Conservation (phyloP, 23 tunicate species). For the Ascidia mentula region DNA sequence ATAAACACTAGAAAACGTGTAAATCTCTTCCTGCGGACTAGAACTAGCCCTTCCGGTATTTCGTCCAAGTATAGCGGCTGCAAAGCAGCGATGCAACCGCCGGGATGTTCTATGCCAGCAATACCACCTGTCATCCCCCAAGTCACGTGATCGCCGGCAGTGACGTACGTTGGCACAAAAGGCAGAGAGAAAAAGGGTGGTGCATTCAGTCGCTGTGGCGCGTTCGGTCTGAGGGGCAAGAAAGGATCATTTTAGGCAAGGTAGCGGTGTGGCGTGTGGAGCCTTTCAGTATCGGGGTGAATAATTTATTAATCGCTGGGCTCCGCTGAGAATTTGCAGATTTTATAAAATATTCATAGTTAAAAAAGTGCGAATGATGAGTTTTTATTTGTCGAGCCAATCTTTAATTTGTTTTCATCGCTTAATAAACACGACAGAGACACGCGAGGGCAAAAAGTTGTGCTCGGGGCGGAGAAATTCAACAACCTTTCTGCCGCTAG, state of each 20-base stretch:
- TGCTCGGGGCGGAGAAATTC: too few relatives aligned
- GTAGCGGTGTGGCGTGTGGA: neutral
- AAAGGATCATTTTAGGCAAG: slow-evolving; percentile 11
- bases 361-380: neutral
- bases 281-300: slow-evolving; percentile 23
- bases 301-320: slow-evolving; percentile 53
- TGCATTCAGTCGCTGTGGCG: neutral
- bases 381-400: slow-evolving; percentile 5
- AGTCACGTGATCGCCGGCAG: neutral
- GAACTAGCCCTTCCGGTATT: slow-evolving; percentile 1
- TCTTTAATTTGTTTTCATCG: too few relatives aligned
- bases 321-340: slow-evolving; percentile 45
- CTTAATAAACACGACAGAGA: too few relatives aligned
- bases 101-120: neutral
- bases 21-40: neutral
- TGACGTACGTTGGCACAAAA: slow-evolving; percentile 9
- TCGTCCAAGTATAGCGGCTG: neutral
- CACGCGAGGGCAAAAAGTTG: too few relatives aligned
- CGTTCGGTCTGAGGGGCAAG: neutral
- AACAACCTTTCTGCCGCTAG: too few relatives aligned
- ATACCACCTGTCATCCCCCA: slow-evolving; percentile 12
- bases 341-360: slow-evolving; percentile 72
- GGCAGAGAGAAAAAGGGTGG: slow-evolving; percentile 8
- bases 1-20: too few relatives aligned
- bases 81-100: neutral